A percentile compares a stretch with the other conserved stretches of the same genome.
Evolutionary conservation across 2,888 invertebrate genomes (phyloP).

Genomic region (Frankliniella fusca): DNA sequence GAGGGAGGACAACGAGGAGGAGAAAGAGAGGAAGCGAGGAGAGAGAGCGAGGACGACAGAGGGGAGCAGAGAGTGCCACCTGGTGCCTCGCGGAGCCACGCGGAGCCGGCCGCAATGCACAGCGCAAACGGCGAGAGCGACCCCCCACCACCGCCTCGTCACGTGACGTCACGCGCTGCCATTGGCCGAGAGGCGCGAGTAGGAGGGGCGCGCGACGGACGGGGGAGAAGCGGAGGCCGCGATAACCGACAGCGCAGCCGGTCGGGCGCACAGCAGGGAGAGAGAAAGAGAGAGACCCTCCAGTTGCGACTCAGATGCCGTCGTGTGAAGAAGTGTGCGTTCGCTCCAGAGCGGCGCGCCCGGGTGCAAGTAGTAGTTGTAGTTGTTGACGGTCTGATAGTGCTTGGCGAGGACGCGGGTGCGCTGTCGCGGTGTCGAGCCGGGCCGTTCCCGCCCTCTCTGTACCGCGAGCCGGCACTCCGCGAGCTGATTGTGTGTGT

Average conservation of each 20-base stretch:
- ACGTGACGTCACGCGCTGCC: conserved; percentile 15
- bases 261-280: background rate
- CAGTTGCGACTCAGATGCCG: conserved; percentile 16
- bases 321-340: background rate
- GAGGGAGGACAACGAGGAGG: background rate
- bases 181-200: conserved; percentile 7
- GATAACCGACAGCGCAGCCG: background rate
- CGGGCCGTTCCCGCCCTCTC: background rate
- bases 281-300: conserved; percentile 14
- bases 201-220: conserved; percentile 3
- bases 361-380: background rate
- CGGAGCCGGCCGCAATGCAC: background rate
- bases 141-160: background rate
- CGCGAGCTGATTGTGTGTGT: background rate
- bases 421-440: background rate
- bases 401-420: background rate
- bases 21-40: background rate
- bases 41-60: background rate
- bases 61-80: background rate
- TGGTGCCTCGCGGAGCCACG: background rate
- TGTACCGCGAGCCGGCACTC: background rate
- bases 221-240: background rate
- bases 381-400: background rate
- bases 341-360: conserved; percentile 9
- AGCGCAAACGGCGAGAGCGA: background rate